phyloP scores from a whole-genome alignment of 1,140 invertebrate genomes.

The Aporrectodea caliginosa region DNA sequence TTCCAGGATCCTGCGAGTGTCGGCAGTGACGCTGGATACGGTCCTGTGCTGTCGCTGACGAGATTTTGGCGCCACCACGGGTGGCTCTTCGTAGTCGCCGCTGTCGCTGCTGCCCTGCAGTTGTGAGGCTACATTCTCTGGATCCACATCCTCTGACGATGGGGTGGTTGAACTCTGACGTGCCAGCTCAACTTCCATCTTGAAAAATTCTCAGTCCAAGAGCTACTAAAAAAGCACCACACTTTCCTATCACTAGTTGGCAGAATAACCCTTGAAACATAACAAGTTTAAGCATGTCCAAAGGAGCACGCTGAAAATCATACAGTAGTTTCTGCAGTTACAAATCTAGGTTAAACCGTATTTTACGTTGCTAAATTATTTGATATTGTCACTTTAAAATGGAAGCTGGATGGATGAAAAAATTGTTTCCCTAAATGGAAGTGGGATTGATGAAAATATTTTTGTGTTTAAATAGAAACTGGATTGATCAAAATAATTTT shows the following conservation, averaged over 20 bases:
- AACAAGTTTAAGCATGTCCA: not conserved
- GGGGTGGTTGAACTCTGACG: not conserved
- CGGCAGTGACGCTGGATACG: not conserved
- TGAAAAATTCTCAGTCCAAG: too few species aligned
- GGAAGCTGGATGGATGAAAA: too few species aligned
- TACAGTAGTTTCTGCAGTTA: too few species aligned
- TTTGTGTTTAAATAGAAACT: too few species aligned
- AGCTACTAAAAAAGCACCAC: too few species aligned
- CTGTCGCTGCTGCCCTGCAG: constrained; percentile 13
- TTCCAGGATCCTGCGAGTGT: not conserved
- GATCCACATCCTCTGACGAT: not conserved
- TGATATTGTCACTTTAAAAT: too few species aligned
- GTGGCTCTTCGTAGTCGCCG: constrained; percentile 6
- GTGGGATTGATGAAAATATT: too few species aligned
- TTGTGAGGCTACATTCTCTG: not conserved
- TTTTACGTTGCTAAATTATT: too few species aligned
- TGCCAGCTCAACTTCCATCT: constrained; percentile 3
- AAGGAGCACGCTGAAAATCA: not conserved
- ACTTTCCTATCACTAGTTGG: not conserved
- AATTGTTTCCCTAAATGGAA: too few species aligned
- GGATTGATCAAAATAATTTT: too few species aligned
- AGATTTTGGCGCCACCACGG: not conserved
- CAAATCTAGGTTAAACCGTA: too few species aligned
- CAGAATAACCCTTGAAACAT: not conserved
- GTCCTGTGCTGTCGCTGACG: not conserved